Base-by-base conservation (phyloP, 2,888 invertebrate genomes). In the Taphrorychus bicolor region DNA sequence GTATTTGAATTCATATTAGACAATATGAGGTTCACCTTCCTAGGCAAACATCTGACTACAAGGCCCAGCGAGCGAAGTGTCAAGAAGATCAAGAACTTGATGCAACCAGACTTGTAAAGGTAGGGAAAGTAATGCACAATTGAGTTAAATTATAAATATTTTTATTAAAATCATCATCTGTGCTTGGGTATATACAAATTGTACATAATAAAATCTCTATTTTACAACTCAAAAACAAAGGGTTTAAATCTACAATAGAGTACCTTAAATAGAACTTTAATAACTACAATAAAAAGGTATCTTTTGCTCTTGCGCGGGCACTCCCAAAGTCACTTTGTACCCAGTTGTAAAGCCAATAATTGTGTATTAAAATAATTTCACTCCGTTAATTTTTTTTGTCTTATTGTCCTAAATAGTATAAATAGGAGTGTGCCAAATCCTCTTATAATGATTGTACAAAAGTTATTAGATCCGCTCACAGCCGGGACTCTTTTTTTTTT, bases 31-130 rank as follows among this genome's bases (percentile, higher is more conserved):
- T 86, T 92, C 70, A 90, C 89, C 56, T 84, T 97, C 56, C 93
- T 91, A 83, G 97, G 97, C 5, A 94, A 93, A 81, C 90, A 93
- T 79, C 85, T 96, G 58, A 86, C 87, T 73, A 86, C 88, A n/a
- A 85, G 90, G 69, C 91, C 95, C 0, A 90, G 89, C 1, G 95
- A 95, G 74, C 84, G 95, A 71, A 90, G 92, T 9, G 88, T 89
- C 0, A 93, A 91, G 75, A 95, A 94, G 82, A 87, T 93, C 53
- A 95, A 94, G 81, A 85, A 83, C 58, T 86, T 85, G 75, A 84
- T 88, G 71, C 81, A 86, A 73, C 87, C 89, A 9, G 88, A 89
- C 78, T 83, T 90, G 72, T 87, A 57, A 42, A 17, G 77, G 79
- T 2, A 9, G 5, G 2, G 1, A 1, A 14, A 49, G 59, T 68